phyloP scores from a whole-genome alignment of 2,888 invertebrate species.

The Drosophila mettleri region DNA sequence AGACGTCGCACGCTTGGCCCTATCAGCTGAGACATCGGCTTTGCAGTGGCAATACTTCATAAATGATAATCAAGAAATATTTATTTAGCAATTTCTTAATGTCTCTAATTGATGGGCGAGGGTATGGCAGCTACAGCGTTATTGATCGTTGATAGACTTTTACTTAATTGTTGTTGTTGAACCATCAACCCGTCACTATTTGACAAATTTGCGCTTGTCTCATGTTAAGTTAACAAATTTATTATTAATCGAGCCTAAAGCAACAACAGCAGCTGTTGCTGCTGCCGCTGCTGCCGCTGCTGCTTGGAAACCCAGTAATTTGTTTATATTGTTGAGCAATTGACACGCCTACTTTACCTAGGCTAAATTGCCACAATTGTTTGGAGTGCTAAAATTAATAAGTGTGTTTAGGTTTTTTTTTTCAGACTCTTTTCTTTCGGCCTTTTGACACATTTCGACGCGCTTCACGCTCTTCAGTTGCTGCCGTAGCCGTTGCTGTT shows the following conservation, averaged over 20 bases:
- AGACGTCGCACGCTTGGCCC: neutral
- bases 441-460: slow-evolving; percentile 57
- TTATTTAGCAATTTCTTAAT: neutral
- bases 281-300: slow-evolving; percentile 23
- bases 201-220: slow-evolving; percentile 57
- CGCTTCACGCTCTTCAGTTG: slow-evolving; percentile 44
- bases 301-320: slow-evolving; percentile 56
- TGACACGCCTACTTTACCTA: slow-evolving; percentile 76
- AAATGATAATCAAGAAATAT: neutral
- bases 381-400: slow-evolving; percentile 75
- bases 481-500: slow-evolving; percentile 1
- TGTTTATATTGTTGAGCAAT: slow-evolving; percentile 75
- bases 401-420: slow-evolving; percentile 58
- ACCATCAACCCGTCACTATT: slow-evolving; percentile 35
- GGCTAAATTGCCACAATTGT: slow-evolving; percentile 73
- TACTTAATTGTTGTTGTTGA: slow-evolving; percentile 18
- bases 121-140: slow-evolving; percentile 18
- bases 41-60: neutral
- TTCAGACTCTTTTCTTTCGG: slow-evolving; percentile 47
- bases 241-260: slow-evolving; percentile 45
- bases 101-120: slow-evolving; percentile 9
- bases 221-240: slow-evolving; percentile 58
- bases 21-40: neutral
- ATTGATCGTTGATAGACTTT: slow-evolving; percentile 19
- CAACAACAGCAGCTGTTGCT: slow-evolving; percentile 23